These are phyloP conservation scores for Anser cygnoides DNA, from an alignment of 2,113 vertebrate genomes.

Conservation along the genomic window DNA sequence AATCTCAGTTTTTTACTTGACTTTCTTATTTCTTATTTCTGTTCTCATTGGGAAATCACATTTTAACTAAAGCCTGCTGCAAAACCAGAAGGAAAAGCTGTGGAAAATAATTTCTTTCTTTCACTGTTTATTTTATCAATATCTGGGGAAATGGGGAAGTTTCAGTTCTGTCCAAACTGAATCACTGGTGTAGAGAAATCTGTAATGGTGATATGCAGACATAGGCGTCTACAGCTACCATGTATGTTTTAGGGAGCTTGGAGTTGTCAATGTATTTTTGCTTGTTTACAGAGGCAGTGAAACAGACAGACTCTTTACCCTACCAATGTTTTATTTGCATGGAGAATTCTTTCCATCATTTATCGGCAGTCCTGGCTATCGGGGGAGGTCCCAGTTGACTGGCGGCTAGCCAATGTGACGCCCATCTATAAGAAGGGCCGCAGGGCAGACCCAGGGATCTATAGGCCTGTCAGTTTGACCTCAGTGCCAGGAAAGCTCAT, in stretches of 20 bases:
- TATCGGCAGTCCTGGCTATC: too few species aligned
- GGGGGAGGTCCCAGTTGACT: too few species aligned
- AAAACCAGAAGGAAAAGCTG: not conserved
- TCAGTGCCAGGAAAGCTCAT: too few species aligned
- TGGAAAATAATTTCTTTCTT: not conserved
- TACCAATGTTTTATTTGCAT: not conserved
- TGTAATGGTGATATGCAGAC: not conserved
- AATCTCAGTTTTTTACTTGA: not conserved
- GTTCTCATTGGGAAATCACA: not conserved
- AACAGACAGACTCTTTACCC: not conserved
- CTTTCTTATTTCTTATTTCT: not conserved
- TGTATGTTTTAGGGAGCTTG: accelerated
- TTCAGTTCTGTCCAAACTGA: not conserved
- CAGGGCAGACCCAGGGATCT: too few species aligned
- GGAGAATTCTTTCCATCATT: not conserved
- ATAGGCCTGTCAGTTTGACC: too few species aligned
- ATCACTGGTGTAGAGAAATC: not conserved
- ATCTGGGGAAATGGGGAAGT: not conserved
- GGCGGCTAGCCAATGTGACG: too few species aligned
- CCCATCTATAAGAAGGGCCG: too few species aligned
- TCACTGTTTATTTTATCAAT: not conserved
- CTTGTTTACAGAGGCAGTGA: not conserved
- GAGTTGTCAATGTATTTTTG: not conserved
- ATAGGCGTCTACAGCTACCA: not conserved
- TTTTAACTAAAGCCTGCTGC: not conserved